Evolutionary conservation across 37 sponge, comb jelly and placozoan species (phyloP).

Genomic region (Ephydatia muelleri): DNA sequence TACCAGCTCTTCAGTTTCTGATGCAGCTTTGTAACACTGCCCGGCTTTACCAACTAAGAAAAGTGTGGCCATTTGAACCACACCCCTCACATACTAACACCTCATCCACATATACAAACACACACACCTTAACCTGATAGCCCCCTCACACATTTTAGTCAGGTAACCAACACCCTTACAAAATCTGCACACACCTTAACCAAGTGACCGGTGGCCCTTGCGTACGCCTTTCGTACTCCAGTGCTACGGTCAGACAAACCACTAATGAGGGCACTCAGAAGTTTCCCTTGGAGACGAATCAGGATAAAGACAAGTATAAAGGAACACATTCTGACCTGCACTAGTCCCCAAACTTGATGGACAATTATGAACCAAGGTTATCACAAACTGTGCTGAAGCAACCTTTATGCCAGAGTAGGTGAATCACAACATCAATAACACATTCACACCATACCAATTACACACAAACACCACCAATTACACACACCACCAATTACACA

Average conservation of each 20-base stretch:
- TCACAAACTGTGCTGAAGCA: constrained; percentile 60
- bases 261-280: constrained; percentile 57
- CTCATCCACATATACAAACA: too few relatives aligned
- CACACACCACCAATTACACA: too few relatives aligned
- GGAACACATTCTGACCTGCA: constrained; percentile 56
- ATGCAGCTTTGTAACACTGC: constrained; percentile 55
- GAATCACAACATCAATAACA: too few relatives aligned
- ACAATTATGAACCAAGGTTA: constrained; percentile 47
- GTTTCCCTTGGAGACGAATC: constrained; percentile 49
- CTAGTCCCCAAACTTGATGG: constrained; percentile 54
- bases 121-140: too few relatives aligned
- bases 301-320: background rate
- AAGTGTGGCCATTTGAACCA: too few relatives aligned
- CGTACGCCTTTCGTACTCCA: constrained; percentile 65
- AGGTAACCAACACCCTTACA: background rate
- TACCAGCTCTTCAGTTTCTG: constrained; percentile 60
- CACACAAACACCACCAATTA: too few relatives aligned
- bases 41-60: constrained; percentile 62
- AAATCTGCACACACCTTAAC: constrained; percentile 49
- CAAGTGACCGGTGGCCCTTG: constrained; percentile 65
- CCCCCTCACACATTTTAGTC: too few relatives aligned
- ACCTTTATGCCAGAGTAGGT: constrained; percentile 23
- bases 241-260: constrained; percentile 64
- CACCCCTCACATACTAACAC: too few relatives aligned
- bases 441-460: too few relatives aligned